These are phyloP conservation scores for Apteryx owenii DNA, from an alignment of 2,113 vertebrate genomes.

Conservation along the genomic window DNA sequence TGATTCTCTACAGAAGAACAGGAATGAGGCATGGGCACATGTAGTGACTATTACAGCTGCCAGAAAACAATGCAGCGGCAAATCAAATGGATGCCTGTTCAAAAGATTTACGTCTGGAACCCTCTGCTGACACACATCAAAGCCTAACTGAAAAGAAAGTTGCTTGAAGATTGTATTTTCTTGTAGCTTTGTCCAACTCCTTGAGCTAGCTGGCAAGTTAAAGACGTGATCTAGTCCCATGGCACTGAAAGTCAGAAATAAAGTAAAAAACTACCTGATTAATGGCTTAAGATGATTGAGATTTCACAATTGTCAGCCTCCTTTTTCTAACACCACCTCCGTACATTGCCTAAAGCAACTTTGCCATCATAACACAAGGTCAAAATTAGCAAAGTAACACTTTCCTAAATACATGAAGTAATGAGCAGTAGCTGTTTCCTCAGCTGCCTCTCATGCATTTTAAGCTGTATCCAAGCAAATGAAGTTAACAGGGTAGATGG, in stretches of 20 bases:
- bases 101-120: background rate
- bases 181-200: background rate
- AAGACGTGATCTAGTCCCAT: background rate
- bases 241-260: background rate
- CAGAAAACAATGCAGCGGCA: background rate
- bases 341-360: background rate
- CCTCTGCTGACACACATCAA: background rate
- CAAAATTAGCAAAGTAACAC: background rate
- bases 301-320: background rate
- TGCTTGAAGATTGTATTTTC: background rate
- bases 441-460: background rate
- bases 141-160: background rate
- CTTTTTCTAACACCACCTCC: background rate
- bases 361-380: background rate
- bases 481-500: background rate
- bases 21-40: background rate
- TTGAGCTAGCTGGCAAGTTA: background rate
- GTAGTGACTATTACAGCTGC: background rate
- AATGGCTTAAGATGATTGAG: background rate
- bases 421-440: background rate
- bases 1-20: background rate
- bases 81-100: background rate
- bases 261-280: background rate
- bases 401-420: background rate
- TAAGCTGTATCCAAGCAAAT: constrained; percentile 16